A percentile compares a stretch with the other conserved stretches of the same genome.
Evolutionary conservation across 2,797 vertebrate species (phyloP).

Genomic region (Rhadinocentrus ornatus): DNA sequence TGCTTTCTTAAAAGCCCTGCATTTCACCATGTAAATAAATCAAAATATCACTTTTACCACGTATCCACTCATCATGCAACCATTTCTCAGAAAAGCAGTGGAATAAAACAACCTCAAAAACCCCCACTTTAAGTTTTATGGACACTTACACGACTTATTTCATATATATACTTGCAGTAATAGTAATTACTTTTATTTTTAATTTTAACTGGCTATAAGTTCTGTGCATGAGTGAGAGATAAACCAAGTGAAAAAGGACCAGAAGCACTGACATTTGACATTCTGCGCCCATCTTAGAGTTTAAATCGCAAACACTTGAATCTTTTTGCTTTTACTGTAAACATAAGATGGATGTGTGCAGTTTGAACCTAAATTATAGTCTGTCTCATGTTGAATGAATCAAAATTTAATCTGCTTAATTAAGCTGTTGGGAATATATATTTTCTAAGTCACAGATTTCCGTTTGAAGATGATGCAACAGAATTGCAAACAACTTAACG

Average conservation of each 20-base stretch:
- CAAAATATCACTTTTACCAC: constrained; percentile 7
- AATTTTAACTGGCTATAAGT: constrained; percentile 11
- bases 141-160: not conserved
- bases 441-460: too few relatives aligned
- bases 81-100: constrained; percentile 1
- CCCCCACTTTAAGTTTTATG: not conserved
- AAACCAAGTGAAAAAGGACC: constrained; percentile 5
- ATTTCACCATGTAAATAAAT: not conserved
- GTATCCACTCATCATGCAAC: not conserved
- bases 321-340: constrained; percentile 4
- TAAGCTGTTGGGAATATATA: too few relatives aligned
- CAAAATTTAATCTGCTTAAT: too few relatives aligned
- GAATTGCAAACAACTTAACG: constrained; percentile 1
- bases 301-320: not conserved
- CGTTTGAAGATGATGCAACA: constrained; percentile 6
- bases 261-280: not conserved
- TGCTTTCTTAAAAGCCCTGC: not conserved
- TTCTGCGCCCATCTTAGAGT: not conserved
- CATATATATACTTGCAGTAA: constrained; percentile 18
- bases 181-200: not conserved
- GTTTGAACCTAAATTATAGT: not conserved
- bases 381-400: not conserved
- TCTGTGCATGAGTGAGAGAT: constrained; percentile 6
- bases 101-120: constrained; percentile 12
- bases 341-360: not conserved